Evolutionary conservation across 2,888 invertebrate genomes (phyloP).

Genomic region (Drosophila paramelanica): DNA sequence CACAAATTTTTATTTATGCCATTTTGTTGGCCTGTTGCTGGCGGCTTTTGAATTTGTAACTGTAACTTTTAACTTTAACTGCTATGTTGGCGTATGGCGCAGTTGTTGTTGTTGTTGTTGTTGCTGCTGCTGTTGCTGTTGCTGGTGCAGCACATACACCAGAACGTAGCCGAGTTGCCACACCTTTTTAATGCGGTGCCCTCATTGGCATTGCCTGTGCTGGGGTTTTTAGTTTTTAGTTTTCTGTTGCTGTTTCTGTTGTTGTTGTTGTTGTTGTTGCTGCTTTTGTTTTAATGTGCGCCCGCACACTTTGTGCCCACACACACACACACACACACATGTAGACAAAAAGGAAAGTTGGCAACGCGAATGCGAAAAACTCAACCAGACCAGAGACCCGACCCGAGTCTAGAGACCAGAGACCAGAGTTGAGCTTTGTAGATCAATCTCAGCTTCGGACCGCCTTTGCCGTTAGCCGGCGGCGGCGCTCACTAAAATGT

Average conservation of each 20-base stretch:
- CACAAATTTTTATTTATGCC: conserved; percentile 46
- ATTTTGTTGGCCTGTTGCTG: conserved; percentile 32
- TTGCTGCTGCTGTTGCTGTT: neutral
- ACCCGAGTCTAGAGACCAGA: conserved; percentile 17
- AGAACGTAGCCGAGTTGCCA: conserved; percentile 66
- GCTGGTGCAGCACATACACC: conserved; percentile 27
- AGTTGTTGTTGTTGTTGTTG: conserved; percentile 24
- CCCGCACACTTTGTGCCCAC: conserved; percentile 66
- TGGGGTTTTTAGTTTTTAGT: conserved; percentile 33
- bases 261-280: conserved; percentile 22
- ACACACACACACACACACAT: conserved; percentile 18
- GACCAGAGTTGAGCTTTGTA: conserved; percentile 53
- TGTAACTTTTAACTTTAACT: conserved; percentile 53
- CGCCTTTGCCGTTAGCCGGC: conserved; percentile 72
- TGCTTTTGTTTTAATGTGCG: conserved; percentile 69
- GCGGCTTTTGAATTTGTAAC: conserved; percentile 63
- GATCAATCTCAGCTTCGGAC: conserved; percentile 70
- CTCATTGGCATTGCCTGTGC: conserved; percentile 53
- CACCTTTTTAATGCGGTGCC: conserved; percentile 64
- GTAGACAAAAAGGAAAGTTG: conserved; percentile 72
- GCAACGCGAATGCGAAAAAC: conserved; percentile 68
- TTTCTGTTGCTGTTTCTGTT: conserved; percentile 21
- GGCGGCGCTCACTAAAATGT: conserved; percentile 75
- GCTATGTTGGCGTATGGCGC: conserved; percentile 55
- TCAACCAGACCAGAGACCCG: conserved; percentile 34